Conservation (phyloP, 2,113 vertebrate species). For the Neoarius graeffei region DNA sequence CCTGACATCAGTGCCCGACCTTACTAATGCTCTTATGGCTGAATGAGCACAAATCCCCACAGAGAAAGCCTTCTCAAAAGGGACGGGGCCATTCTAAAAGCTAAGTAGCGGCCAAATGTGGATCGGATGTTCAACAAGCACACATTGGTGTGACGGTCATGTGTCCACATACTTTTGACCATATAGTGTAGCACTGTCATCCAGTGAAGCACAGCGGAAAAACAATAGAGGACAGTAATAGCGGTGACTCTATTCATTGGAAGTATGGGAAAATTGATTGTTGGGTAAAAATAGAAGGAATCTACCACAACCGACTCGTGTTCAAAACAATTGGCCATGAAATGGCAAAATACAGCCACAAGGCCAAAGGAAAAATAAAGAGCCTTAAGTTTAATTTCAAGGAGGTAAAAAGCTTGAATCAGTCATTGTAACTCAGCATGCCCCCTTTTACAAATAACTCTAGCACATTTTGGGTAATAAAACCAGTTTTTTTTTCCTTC, state of each 20-base stretch:
- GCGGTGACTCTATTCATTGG: background rate
- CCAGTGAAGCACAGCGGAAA: background rate
- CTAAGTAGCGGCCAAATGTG: too few relatives aligned
- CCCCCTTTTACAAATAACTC: background rate
- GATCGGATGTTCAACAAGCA: too few relatives aligned
- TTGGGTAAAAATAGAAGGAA: background rate
- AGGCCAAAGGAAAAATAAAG: background rate
- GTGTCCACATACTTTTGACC: background rate
- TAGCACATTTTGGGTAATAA: background rate
- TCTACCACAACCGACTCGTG: background rate
- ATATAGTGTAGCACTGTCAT: background rate
- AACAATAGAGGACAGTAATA: background rate
- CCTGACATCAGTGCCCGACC: background rate
- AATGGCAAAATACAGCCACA: background rate
- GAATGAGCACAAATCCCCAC: background rate
- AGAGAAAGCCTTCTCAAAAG: background rate
- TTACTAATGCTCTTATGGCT: background rate
- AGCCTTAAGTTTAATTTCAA: background rate
- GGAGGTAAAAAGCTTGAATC: background rate
- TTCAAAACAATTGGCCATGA: background rate
- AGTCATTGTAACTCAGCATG: background rate
- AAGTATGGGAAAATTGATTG: background rate
- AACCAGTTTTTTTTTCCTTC: background rate
- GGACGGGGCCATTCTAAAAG: background rate
- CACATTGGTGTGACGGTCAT: background rate